Conservation (phyloP, 2,797 vertebrate genomes). For the Synanceia verrucosa region DNA sequence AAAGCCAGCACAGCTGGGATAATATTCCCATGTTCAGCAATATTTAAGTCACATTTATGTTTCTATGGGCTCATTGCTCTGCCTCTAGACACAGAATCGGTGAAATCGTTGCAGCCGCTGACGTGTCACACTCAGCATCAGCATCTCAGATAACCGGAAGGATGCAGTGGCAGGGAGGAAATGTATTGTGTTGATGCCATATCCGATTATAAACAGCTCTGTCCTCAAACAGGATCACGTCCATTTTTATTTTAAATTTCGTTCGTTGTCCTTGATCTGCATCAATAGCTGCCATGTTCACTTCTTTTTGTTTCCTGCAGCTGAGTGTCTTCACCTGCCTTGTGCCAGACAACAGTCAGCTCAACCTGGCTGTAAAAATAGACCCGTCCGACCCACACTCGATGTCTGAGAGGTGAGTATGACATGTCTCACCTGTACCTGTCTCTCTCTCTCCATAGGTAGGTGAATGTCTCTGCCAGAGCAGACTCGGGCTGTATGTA, state of each 20-base stretch:
- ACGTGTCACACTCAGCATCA: too few species aligned
- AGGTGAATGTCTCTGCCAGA: slow-evolving; percentile 90
- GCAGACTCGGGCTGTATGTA: slow-evolving; percentile 89
- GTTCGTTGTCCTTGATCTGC: neutral
- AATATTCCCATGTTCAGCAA: too few species aligned
- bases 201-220: neutral
- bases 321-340: slow-evolving; percentile 79
- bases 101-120: neutral
- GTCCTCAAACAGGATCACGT: neutral
- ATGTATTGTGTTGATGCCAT: slow-evolving; percentile 20
- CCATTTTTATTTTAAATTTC: neutral
- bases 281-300: slow-evolving; percentile 68
- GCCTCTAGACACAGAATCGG: too few species aligned
- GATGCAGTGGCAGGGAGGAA: slow-evolving; percentile 56
- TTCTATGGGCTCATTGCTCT: too few species aligned
- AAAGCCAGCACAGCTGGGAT: too few species aligned
- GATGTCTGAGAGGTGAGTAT: slow-evolving; percentile 88
- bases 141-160: slow-evolving; percentile 66
- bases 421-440: neutral
- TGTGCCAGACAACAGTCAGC: slow-evolving; percentile 75
- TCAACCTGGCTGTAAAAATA: slow-evolving; percentile 87
- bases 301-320: slow-evolving; percentile 58
- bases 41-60: neutral
- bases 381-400: slow-evolving; percentile 91
- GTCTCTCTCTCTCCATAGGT: slow-evolving; percentile 73